Evolutionary conservation across 2,888 invertebrate genomes (phyloP), one percentile per base, ranked within the genome.

Genomic region (Spialia ferax): DNA sequence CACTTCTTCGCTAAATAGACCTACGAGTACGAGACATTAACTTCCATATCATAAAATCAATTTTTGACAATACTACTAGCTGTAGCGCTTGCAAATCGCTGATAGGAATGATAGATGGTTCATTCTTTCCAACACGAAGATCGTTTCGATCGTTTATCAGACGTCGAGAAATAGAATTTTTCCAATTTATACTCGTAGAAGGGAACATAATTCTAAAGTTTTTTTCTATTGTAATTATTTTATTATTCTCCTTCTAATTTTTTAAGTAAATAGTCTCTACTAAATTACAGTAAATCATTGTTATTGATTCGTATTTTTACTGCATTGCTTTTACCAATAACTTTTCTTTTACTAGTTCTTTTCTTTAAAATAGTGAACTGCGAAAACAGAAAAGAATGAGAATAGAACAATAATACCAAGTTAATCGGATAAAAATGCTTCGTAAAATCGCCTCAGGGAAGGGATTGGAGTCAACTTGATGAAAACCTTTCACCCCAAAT

Each of bases 71-170:
- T 45, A 45, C 13, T 62, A 35, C 22, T n/a, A n/a, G n/a, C n/a
- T n/a, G n/a, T n/a, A n/a, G n/a, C 8, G 32, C 35, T 35, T 50
- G 22, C 50, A 52, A 32, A 32, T 3, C 23, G 22, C 29, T 50
- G 35, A 50, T 32, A 32, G 22, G 50, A 22, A 62, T 62, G 61
- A 62, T 52, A 35, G 61, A 52, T 62, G 50, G 35, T 52, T 42
- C n/a, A n/a, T 18, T 45, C 5, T 45, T 15, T 8, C 45, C 7
- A 18, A 45, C 8, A 15, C 22, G n/a, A n/a, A n/a, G n/a, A n/a
- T n/a, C n/a, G n/a, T n/a, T n/a, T n/a, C 18, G 35, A 50, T 62
- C 50, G 22, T 50, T 62, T 62, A 62, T 62, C 50, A 52, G 61
- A 54, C n/a, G 54, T 23, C 22, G 23, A 22, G 22, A 22, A 50